Conservation (phyloP, 2,888 invertebrate genomes). For the Resseliella maxima region DNA sequence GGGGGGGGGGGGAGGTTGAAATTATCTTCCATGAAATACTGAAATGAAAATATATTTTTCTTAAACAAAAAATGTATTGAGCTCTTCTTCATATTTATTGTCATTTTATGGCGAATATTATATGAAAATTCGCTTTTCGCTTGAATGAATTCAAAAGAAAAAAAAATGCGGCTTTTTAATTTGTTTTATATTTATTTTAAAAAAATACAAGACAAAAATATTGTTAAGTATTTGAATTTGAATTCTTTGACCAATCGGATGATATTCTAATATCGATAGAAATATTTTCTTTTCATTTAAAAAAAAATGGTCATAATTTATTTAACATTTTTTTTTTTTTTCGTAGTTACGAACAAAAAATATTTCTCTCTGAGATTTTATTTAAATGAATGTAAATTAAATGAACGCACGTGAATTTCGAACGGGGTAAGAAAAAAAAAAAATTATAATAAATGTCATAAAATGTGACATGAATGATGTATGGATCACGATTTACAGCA, state of each 20-base stretch:
- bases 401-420: neutral
- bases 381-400: neutral
- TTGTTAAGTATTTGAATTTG: conserved; percentile 41
- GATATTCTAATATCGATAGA: conserved; percentile 39
- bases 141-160: neutral
- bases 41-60: too few relatives aligned
- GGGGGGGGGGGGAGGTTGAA: too few relatives aligned
- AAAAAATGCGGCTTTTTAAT: neutral
- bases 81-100: too few relatives aligned
- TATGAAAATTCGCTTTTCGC: too few relatives aligned
- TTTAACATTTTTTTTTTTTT: neutral
- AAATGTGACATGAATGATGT: neutral
- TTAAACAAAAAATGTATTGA: too few relatives aligned
- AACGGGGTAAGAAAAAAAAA: neutral
- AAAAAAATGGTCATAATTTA: neutral
- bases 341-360: too few relatives aligned
- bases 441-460: neutral
- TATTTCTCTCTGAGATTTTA: neutral
- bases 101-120: too few relatives aligned
- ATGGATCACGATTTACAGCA: neutral
- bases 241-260: conserved; percentile 19
- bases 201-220: conserved; percentile 50
- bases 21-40: too few relatives aligned
- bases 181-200: conserved; percentile 37
- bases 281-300: neutral